Conservation (phyloP, 2,113 vertebrate genomes). For the Pedionomus torquatus region DNA sequence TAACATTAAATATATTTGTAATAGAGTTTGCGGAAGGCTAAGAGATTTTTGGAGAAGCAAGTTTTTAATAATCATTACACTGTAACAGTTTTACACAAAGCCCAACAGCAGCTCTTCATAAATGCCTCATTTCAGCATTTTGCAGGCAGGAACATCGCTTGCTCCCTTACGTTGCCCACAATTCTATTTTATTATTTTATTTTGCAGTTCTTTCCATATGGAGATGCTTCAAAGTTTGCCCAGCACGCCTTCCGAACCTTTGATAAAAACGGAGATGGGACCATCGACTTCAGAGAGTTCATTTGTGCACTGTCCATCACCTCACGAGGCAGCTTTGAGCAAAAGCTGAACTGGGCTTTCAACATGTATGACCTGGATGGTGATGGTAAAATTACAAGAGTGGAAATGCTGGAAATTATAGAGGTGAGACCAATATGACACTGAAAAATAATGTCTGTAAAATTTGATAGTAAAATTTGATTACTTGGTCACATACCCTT, state of each 20-base stretch:
- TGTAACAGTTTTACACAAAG: background rate
- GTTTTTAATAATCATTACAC: background rate
- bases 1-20: background rate
- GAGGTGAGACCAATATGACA: conserved; percentile 79
- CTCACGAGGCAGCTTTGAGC: conserved; percentile 96
- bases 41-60: background rate
- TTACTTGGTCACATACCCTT: background rate
- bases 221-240: conserved; percentile 97
- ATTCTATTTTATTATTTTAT: background rate
- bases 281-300: conserved; percentile 99
- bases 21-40: background rate
- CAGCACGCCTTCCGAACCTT: conserved; percentile 98
- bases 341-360: conserved; percentile 99
- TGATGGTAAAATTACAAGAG: conserved; percentile 97
- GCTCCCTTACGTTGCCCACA: background rate
- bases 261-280: conserved; percentile 96
- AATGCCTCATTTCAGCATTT: background rate
- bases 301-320: conserved; percentile 98
- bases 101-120: background rate
- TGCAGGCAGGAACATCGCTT: background rate
- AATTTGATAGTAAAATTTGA: background rate
- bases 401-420: conserved; percentile 99
- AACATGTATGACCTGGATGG: conserved; percentile 99
- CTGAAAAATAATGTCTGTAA: background rate
- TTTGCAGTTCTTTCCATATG: conserved; percentile 94